These are phyloP conservation scores for Gryllus bimaculatus DNA, from an alignment of 1,140 invertebrate genomes.

Conservation along the genomic window DNA sequence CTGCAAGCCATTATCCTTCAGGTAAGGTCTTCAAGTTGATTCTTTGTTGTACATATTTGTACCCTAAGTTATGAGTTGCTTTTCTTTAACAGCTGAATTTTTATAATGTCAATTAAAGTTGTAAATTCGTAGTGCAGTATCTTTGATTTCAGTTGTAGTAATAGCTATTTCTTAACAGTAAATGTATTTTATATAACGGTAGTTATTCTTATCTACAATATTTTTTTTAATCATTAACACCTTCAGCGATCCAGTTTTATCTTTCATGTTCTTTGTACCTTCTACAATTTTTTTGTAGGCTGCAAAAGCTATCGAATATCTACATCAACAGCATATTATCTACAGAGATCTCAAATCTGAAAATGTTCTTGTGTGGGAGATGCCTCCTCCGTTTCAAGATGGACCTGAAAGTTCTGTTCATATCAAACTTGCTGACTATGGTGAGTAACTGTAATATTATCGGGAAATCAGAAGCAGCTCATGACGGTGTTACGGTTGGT, in stretches of 20 bases:
- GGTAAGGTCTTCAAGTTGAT: slow-evolving; percentile 31
- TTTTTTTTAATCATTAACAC: no score
- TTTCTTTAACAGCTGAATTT: no score
- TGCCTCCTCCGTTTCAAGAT: slow-evolving; percentile 63
- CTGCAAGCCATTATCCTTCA: slow-evolving; percentile 81
- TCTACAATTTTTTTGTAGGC: slow-evolving; percentile 41
- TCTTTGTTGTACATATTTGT: no score
- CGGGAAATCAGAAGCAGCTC: background rate
- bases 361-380: slow-evolving; percentile 93
- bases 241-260: no score
- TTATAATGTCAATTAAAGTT: no score
- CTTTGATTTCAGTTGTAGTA: no score
- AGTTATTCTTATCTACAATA: no score
- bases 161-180: no score
- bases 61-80: no score
- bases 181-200: no score
- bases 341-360: slow-evolving; percentile 97
- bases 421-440: slow-evolving; percentile 93
- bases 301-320: slow-evolving; percentile 88
- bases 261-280: background rate
- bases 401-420: slow-evolving; percentile 51
- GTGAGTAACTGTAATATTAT: slow-evolving; percentile 37
- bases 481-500: background rate
- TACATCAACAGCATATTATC: slow-evolving; percentile 89
- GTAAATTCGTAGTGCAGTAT: no score